Base-by-base conservation (phyloP, 2,113 vertebrate genomes). In the Sylvia atricapilla region DNA sequence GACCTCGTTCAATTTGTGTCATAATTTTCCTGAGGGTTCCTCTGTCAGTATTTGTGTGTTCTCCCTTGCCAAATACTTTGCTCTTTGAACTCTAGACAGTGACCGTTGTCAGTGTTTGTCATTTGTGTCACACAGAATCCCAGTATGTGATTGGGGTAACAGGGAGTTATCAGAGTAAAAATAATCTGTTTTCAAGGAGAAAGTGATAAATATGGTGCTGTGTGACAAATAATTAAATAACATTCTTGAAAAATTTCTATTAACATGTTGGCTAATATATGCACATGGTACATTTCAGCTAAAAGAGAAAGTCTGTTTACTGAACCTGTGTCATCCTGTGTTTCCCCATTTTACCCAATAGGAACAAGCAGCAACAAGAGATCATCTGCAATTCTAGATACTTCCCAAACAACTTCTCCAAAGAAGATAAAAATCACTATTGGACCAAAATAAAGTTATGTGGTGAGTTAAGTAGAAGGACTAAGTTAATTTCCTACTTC, bases 11-110 rank as follows among this genome's bases (percentile, higher is more conserved):
- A 4, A 59, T 73, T 68, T 47, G 12, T 55, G 44, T 47, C 52
- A 31, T 33, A 22, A 9, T 64, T 84, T 89, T 92, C 55, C 20
- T 53, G 18, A 47, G 46, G 44, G 21, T 33, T 91, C 39, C 43
- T 66, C 68, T 82, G 35, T 79, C 79, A 66, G 22, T 44, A 27
- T 72, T 66, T 77, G 7, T 87, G 87, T 96, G 47, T 37, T 80
- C 22, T 82, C 58, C 28, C 24, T 49, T 83, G 70, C 74, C 60
- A 89, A 63, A 55, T 43, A 22, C 55, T 64, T 75, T 33, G 7
- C 58, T 28, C 56, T 24, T 15, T 75, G 84, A 89, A 22, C 30
- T 55, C 56, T 37, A 33, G 77, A 12, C 43, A 13, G 50, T 44
- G 60, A 10, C 72, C 31, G 13, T 75, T 46, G 30, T 33, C 17